Evolutionary conservation across 2,888 invertebrate genomes (phyloP).

Genomic region (Zeuzera pyrina): DNA sequence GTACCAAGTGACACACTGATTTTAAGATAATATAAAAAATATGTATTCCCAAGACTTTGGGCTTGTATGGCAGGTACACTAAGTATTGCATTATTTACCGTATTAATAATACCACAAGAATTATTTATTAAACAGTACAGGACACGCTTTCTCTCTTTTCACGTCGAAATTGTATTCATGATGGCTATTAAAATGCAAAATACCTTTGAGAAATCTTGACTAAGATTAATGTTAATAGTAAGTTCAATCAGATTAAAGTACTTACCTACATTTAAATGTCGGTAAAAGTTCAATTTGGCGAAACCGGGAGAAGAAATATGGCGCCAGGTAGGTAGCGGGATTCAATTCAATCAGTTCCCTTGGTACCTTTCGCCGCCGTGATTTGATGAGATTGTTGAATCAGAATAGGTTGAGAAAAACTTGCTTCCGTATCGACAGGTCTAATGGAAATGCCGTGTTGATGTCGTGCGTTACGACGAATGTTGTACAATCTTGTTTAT

Average conservation of each 20-base stretch:
- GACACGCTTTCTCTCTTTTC: no score
- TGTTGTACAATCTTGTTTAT: background rate
- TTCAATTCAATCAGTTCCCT: slow-evolving; percentile 70
- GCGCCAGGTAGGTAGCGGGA: slow-evolving; percentile 51
- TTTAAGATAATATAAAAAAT: no score
- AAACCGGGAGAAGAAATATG: slow-evolving; percentile 62
- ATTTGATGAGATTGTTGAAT: slow-evolving; percentile 71
- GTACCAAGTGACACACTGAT: no score
- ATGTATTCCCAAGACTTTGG: no score
- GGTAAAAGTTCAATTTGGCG: slow-evolving; percentile 66
- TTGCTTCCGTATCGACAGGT: slow-evolving; percentile 29
- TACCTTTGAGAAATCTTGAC: no score
- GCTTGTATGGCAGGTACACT: no score
- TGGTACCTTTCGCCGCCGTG: slow-evolving; percentile 47
- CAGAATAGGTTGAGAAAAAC: slow-evolving; percentile 53
- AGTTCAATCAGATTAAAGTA: slow-evolving; percentile 70
- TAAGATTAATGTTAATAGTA: slow-evolving; percentile 61
- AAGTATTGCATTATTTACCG: no score
- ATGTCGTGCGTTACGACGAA: slow-evolving; percentile 7
- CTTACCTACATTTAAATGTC: slow-evolving; percentile 67
- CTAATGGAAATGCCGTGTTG: slow-evolving; percentile 53
- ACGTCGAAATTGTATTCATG: no score
- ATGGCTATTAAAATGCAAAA: no score
- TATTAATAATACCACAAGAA: no score
- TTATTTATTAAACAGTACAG: no score